phyloP scores from a whole-genome alignment of 2,113 vertebrate genomes.

The Phaethon lepturus region DNA sequence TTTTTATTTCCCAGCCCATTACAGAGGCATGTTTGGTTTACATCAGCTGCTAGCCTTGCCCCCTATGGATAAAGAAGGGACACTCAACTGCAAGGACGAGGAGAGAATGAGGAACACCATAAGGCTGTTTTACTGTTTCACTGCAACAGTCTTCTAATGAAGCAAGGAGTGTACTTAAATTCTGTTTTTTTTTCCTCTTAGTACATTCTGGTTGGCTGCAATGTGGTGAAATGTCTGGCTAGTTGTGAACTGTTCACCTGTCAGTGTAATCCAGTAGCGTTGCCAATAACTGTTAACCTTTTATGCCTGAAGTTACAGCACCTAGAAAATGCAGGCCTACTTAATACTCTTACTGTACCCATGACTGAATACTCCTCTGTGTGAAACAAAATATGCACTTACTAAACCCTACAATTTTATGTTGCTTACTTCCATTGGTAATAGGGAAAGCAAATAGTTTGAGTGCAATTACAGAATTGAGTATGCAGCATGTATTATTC shows the following conservation, averaged over 20 bases:
- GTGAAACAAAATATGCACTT: not conserved
- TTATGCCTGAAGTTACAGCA: not conserved
- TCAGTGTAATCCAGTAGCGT: not conserved
- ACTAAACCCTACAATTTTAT: not conserved
- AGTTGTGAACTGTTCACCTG: not conserved
- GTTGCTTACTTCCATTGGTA: not conserved
- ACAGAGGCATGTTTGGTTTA: not conserved
- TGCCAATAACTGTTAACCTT: not conserved
- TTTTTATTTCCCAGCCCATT: not conserved
- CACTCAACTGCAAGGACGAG: not conserved
- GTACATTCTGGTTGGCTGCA: not conserved
- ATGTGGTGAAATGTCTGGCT: not conserved
- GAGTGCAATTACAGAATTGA: not conserved
- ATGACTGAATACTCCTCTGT: not conserved
- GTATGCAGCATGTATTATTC: not conserved
- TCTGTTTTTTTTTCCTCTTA: not conserved
- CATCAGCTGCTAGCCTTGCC: not conserved
- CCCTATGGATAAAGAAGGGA: not conserved
- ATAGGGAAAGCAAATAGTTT: conserved; percentile 2
- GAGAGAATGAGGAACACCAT: not conserved
- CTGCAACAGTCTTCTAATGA: not conserved
- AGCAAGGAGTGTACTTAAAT: not conserved
- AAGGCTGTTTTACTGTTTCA: not conserved
- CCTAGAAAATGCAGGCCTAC: not conserved
- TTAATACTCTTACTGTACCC: not conserved